Evolutionary conservation across 1,140 invertebrate genomes (phyloP).

Genomic region (Eulimnadia texana): DNA sequence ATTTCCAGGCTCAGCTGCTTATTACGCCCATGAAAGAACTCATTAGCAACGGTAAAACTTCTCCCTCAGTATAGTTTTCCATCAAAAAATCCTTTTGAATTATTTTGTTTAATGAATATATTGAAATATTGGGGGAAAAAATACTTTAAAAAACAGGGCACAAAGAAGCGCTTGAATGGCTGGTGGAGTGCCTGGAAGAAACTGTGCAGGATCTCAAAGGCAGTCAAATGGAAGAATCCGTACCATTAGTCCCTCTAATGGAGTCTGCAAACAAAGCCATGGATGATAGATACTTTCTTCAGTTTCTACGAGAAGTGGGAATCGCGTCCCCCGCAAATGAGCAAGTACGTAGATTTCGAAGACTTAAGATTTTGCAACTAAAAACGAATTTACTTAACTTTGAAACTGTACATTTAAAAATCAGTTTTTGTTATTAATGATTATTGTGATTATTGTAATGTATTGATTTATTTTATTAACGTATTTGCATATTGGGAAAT

Average conservation of each 20-base stretch:
- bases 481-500: background rate
- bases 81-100: background rate
- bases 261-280: background rate
- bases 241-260: conserved; percentile 11
- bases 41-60: background rate
- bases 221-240: conserved; percentile 2
- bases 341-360: background rate
- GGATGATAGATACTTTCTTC: conserved; percentile 8
- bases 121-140: too few relatives aligned
- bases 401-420: background rate
- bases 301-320: conserved; percentile 8
- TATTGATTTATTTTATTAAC: background rate
- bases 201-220: conserved; percentile 5
- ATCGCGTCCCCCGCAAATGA: conserved; percentile 5
- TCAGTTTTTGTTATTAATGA: background rate
- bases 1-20: background rate
- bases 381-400: background rate
- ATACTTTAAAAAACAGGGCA: background rate
- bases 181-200: conserved; percentile 10
- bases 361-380: background rate
- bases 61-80: background rate
- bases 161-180: conserved; percentile 13
- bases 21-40: background rate
- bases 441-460: background rate
- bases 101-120: background rate